Base-by-base conservation (phyloP, 2,113 vertebrate genomes). In the Apodemus sylvaticus region DNA sequence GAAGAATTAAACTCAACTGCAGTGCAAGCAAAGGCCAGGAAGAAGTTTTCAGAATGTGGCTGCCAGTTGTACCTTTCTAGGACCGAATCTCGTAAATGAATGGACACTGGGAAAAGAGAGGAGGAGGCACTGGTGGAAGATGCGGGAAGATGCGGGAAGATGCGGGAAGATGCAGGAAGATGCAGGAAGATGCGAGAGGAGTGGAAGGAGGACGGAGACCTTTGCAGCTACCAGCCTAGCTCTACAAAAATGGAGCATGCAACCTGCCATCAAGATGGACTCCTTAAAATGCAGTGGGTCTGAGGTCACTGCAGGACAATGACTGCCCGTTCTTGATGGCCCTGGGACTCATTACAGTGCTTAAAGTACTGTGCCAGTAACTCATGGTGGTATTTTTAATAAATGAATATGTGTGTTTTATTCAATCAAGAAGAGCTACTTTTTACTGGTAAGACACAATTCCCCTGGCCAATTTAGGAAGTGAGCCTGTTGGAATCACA, bases 401-500 rank as follows among this genome's bases (percentile, higher is more conserved):
- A 24, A 91, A 71, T 39, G 24, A 79, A 39, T 76, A 68, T 45
- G 60, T 60, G 13, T 58, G 70, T 19, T 71, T 88, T 14, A 53
- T 89, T 74, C 51, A 89, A 78, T 70, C 62, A 62, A 79, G 34
- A 73, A 94, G 91, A 95, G 45, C 36, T 6, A 83, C 73, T 62
- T 68, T 95, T 70, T 71, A 87, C 55, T 48, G 45, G 29, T 60
- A 91, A 96, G 51, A 93, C 26, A 53, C 6, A 51, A 64, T 66
- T 62, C 13, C 64, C 64, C 39, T 26, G 1, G 1, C 60, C 53
- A 83, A 19, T 53, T 86, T 90, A 94, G 55, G 79, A 70, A 39
- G 93, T 12, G 22, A 36, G 34, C 7, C 68, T 9, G 5, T 89
- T 86, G 45, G 66, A 76, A 76, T 86, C 22, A 68, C 74, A 81